A percentile compares a stretch with the other conserved stretches of the same genome.
phyloP scores from a whole-genome alignment of 2,113 vertebrate genomes.

The Haemorhous mexicanus region DNA sequence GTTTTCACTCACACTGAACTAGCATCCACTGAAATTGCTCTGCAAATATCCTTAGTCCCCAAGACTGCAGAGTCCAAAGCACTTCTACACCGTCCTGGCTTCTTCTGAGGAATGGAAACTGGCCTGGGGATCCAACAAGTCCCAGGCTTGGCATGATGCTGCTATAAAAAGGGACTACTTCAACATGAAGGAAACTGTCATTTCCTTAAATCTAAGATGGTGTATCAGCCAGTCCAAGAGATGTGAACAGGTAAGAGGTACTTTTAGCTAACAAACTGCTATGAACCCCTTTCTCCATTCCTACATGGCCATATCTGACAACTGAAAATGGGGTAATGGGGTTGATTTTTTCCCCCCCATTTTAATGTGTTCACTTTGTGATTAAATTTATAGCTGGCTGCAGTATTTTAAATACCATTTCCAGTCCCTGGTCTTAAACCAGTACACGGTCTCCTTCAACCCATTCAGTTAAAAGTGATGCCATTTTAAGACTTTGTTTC shows the following conservation, averaged over 20 bases:
- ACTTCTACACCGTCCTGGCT: background rate
- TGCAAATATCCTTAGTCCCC: background rate
- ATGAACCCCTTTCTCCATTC: background rate
- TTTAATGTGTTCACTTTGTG: background rate
- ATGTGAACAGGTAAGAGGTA: background rate
- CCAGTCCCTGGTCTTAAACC: background rate
- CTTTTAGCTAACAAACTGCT: background rate
- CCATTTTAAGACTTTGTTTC: background rate
- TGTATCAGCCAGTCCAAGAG: background rate
- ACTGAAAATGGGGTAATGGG: background rate
- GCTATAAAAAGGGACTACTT: background rate
- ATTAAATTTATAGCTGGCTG: background rate
- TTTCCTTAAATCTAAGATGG: background rate
- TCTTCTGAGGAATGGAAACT: background rate
- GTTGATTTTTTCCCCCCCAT: fast-evolving
- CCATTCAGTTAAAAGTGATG: background rate
- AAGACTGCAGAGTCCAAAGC: background rate
- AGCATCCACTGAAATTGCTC: background rate
- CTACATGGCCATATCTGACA: background rate
- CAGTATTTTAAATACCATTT: background rate
- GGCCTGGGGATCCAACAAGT: background rate
- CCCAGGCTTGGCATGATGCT: background rate
- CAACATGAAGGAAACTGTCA: background rate
- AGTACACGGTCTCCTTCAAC: background rate
- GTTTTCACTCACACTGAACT: background rate